Base-by-base conservation (phyloP, 2,888 invertebrate genomes). In the Kryphioiulus occultus region DNA sequence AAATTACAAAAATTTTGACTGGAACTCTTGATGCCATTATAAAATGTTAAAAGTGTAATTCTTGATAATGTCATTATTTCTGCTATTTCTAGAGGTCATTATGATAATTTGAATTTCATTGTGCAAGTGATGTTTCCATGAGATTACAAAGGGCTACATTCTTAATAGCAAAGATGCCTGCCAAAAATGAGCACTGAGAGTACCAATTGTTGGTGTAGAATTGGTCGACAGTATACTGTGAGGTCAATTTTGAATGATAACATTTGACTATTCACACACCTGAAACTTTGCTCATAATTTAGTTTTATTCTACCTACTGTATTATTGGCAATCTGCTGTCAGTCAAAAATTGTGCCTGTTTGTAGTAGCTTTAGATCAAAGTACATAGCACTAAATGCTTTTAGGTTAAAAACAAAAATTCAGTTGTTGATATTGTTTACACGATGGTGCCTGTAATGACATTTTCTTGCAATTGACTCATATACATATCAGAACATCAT, bases 401-500 rank as follows among this genome's bases (percentile, higher is more conserved):
- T 47, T 47, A 7, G 35, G 35, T 7, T 7, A 35, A 15, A 44
- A 44, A 39, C 39, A 5, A 9, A 5, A 39, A 39, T 39, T 39
- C 9, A 39, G 39, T 39, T n/a, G n/a, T n/a, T n/a, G n/a, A n/a
- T n/a, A n/a, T n/a, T n/a, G n/a, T n/a, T n/a, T n/a, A n/a, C n/a
- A n/a, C n/a, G n/a, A n/a, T n/a, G n/a, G 35, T 35, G 2, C 3
- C 35, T 35, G 35, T 2, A 53, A 0, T 53, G n/a, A 83, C 26
- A 7, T 26, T 68, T 59, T 68, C 26, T 2, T 26, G 68, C 1
- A 68, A n/a, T 68, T 68, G 12, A 26, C 12, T n/a, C 12, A n/a
- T 68, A 1, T 59, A 22, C 22, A n/a, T 89, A 89, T 17, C 89
- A 92, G 92, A 32, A 89, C 91, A 44, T 91, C 91, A 26, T 91